phyloP scores from a whole-genome alignment of 2,113 vertebrate species.

The Mesoclemmys tuberculata region DNA sequence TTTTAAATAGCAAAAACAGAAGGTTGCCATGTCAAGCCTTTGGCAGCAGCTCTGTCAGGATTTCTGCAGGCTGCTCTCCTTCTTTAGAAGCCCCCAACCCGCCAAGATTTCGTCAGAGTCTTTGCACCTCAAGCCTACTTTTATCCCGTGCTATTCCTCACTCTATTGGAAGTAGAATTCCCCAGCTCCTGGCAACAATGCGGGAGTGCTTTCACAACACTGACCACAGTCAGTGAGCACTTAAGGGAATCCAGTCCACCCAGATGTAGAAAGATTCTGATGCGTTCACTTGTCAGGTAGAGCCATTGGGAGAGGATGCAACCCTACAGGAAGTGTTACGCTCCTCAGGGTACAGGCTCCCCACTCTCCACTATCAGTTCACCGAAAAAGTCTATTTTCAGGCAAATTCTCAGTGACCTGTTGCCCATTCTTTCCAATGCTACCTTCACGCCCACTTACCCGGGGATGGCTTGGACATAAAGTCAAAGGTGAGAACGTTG shows the following conservation, averaged over 20 bases:
- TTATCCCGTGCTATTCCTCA: neutral
- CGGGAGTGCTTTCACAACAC: neutral
- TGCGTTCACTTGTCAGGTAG: neutral
- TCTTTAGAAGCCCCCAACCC: neutral
- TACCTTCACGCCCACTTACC: constrained; percentile 76
- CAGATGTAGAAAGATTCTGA: neutral
- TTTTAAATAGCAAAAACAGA: neutral
- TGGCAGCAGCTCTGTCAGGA: neutral
- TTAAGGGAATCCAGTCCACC: neutral
- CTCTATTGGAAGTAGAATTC: neutral
- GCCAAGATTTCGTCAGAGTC: neutral
- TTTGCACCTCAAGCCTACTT: neutral
- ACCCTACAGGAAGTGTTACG: neutral
- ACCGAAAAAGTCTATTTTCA: neutral
- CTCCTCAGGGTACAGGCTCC: neutral
- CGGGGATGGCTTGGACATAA: constrained; percentile 96
- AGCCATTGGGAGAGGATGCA: neutral
- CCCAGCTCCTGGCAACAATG: neutral
- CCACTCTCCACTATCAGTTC: neutral
- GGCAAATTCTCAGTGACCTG: neutral
- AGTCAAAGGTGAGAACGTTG: constrained; percentile 94
- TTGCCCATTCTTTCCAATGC: neutral
- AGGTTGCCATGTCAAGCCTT: neutral
- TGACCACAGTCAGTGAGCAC: neutral
- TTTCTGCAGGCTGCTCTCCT: accelerated